Conservation (phyloP, 35 echinoderm and acorn worm species). For the Ophiothrix spiculata region DNA sequence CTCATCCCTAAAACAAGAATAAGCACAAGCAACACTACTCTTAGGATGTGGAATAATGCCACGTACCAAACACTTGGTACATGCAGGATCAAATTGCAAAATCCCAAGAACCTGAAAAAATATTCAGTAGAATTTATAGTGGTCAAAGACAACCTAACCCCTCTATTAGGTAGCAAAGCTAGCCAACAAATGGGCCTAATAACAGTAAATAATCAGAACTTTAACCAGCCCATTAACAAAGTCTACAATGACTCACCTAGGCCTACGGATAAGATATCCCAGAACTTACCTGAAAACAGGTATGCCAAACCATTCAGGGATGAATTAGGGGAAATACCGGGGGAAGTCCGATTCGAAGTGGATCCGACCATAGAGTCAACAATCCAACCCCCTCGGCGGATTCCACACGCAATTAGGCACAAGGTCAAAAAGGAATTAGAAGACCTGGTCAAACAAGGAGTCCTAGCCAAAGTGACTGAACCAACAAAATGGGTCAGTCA, state of each 20-base stretch:
- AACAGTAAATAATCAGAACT: not conserved
- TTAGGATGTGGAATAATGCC: too few species aligned
- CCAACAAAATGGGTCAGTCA: slow-evolving; percentile 64
- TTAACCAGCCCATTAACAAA: not conserved
- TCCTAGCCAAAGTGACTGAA: slow-evolving; percentile 55
- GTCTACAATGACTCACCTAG: too few species aligned
- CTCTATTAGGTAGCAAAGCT: not conserved
- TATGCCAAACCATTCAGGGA: not conserved
- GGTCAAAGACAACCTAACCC: not conserved
- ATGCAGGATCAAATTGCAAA: not conserved
- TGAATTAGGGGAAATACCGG: not conserved
- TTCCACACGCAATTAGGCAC: slow-evolving; percentile 39
- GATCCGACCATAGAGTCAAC: not conserved
- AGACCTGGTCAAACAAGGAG: slow-evolving; percentile 2
- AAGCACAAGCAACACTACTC: too few species aligned
- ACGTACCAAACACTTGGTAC: not conserved
- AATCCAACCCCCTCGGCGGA: not conserved
- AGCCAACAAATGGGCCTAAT: not conserved
- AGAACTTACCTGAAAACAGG: not conserved
- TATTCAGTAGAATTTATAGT: not conserved
- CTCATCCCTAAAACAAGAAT: too few species aligned
- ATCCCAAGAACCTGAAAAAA: not conserved
- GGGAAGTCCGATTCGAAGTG: not conserved
- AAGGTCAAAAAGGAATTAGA: slow-evolving; percentile 59
- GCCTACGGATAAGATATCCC: too few species aligned